phyloP scores from a whole-genome alignment of 2,888 invertebrate genomes.

The Drosophila paracracens region DNA sequence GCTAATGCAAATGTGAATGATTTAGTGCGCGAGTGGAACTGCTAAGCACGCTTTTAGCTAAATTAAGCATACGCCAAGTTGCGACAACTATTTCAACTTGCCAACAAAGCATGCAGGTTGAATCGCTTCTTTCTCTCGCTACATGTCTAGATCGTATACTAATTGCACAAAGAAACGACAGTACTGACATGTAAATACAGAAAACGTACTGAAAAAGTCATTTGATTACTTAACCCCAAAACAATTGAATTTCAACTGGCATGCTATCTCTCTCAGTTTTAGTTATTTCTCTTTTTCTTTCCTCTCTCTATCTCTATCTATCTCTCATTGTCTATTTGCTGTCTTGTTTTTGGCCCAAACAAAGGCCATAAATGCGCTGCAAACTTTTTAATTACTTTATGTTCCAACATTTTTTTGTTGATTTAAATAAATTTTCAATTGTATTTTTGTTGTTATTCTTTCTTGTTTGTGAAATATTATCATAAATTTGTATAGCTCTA shows the following conservation, averaged over 20 bases:
- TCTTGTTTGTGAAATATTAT: conserved; percentile 68
- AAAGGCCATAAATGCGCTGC: conserved; percentile 70
- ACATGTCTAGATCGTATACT: neutral
- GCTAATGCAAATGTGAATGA: conserved; percentile 69
- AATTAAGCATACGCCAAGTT: conserved; percentile 72
- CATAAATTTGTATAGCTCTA: conserved; percentile 70
- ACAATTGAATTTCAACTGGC: conserved; percentile 58
- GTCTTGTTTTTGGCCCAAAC: conserved; percentile 39
- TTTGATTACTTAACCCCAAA: conserved; percentile 54
- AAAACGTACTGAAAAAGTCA: conserved; percentile 2
- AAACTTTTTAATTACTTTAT: conserved; percentile 80
- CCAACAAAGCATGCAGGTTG: conserved; percentile 17
- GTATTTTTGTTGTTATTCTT: conserved; percentile 38
- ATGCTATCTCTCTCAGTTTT: conserved; percentile 29
- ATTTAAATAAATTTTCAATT: conserved; percentile 73
- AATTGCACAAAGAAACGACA: neutral
- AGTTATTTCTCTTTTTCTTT: conserved; percentile 8
- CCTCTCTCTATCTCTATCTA: neutral
- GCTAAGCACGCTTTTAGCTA: conserved; percentile 66
- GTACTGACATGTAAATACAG: neutral
- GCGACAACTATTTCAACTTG: conserved; percentile 45
- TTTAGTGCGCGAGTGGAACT: conserved; percentile 53
- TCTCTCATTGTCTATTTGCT: conserved; percentile 13
- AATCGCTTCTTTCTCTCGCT: neutral
- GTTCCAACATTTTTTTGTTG: conserved; percentile 54